These are phyloP conservation scores for Criorhina ranunculi DNA, from an alignment of 2,888 invertebrate genomes.

Conservation along the genomic window DNA sequence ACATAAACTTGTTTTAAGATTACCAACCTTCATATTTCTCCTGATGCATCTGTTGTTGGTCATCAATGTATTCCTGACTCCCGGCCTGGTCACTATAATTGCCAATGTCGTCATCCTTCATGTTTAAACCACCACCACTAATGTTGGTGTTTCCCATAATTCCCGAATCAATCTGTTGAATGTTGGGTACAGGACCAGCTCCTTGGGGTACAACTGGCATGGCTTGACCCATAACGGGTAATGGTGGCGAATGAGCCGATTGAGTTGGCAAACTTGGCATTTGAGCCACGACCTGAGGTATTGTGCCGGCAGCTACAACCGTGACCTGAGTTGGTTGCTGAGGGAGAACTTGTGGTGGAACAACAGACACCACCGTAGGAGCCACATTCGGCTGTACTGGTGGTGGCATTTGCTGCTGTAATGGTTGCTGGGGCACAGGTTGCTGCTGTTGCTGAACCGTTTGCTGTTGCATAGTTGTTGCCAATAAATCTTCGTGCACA, in stretches of 20 bases:
- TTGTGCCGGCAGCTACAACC: conserved; percentile 59
- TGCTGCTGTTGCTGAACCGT: conserved; percentile 60
- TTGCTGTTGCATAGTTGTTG: conserved; percentile 80
- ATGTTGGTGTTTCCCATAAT: conserved; percentile 39
- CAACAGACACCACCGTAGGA: conserved; percentile 75
- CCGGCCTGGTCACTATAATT: conserved; percentile 63
- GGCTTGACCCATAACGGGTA: conserved; percentile 57
- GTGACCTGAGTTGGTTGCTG: conserved; percentile 62
- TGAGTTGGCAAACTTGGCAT: conserved; percentile 48
- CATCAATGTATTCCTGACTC: conserved; percentile 68
- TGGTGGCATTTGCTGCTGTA: conserved; percentile 70
- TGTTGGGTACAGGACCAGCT: conserved; percentile 35
- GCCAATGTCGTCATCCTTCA: conserved; percentile 66
- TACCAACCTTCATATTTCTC: conserved; percentile 82
- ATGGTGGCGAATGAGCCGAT: conserved; percentile 64
- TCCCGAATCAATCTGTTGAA: conserved; percentile 52
- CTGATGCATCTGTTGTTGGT: conserved; percentile 78
- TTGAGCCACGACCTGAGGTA: conserved; percentile 65
- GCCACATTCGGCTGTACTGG: conserved; percentile 78
- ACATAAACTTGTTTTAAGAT: background rate
- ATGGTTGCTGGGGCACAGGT: conserved; percentile 49
- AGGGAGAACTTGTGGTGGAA: conserved; percentile 58
- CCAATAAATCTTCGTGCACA: conserved; percentile 83
- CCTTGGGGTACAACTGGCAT: conserved; percentile 51
- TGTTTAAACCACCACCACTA: conserved; percentile 14